phyloP scores from a whole-genome alignment of 2,888 invertebrate species.

The Cremastinae sp. region DNA sequence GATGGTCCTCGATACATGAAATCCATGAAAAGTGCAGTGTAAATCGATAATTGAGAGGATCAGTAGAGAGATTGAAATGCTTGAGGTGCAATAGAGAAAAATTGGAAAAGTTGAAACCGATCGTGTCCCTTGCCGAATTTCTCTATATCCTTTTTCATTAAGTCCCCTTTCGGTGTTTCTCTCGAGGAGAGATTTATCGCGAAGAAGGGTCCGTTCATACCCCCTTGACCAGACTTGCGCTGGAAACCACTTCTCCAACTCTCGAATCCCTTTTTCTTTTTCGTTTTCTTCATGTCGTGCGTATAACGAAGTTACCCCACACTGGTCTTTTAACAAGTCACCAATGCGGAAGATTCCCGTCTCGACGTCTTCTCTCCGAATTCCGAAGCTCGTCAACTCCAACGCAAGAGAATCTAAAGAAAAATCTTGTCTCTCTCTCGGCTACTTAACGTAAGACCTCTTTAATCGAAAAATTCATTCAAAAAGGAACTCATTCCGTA shows the following conservation, averaged over 20 bases:
- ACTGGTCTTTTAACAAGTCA: conserved; percentile 19
- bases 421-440: too few relatives aligned
- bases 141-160: conserved; percentile 2
- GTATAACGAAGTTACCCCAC: conserved; percentile 2
- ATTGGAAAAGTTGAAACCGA: conserved; percentile 11
- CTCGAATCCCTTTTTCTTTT: not conserved
- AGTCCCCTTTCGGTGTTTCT: conserved; percentile 22
- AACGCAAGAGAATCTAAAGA: conserved; percentile 14
- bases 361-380: conserved; percentile 9
- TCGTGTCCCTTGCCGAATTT: conserved; percentile 14
- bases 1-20: too few relatives aligned
- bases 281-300: not conserved
- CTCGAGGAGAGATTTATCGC: conserved; percentile 54
- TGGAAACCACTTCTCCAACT: conserved; percentile 1
- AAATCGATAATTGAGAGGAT: conserved; percentile 42
- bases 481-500: not conserved
- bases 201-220: conserved; percentile 20
- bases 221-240: conserved; percentile 21
- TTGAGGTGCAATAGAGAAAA: not conserved
- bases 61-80: not conserved
- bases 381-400: conserved; percentile 19
- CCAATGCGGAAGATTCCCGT: conserved; percentile 31
- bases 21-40: conserved; percentile 1
- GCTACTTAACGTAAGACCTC: too few relatives aligned
- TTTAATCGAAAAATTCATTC: not conserved